These are phyloP conservation scores for Knipowitschia caucasica DNA, from an alignment of 2,797 vertebrate genomes.

Conservation along the genomic window DNA sequence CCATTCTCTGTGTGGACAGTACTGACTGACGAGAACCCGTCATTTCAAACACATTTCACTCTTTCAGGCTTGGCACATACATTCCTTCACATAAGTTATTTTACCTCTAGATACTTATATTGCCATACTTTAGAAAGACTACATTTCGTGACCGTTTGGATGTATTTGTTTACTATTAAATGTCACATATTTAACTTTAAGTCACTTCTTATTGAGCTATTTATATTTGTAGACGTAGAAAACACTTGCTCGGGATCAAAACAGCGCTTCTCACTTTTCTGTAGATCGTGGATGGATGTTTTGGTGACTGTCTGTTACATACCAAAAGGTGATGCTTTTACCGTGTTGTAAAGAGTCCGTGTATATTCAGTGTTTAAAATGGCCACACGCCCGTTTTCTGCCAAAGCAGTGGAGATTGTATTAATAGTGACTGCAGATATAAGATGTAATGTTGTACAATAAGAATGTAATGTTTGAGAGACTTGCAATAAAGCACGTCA, in stretches of 20 bases:
- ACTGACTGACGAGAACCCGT: neutral
- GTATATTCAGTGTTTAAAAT: conserved; percentile 23
- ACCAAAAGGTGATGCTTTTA: conserved; percentile 16
- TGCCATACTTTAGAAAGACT: conserved; percentile 19
- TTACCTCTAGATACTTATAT: conserved; percentile 23
- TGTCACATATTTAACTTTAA: conserved; percentile 47
- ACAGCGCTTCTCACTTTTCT: neutral
- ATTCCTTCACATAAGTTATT: neutral
- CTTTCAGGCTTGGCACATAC: neutral
- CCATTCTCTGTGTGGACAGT: neutral
- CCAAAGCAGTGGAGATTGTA: conserved; percentile 23
- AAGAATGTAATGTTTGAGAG: conserved; percentile 43
- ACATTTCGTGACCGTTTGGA: conserved; percentile 48
- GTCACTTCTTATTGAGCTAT: conserved; percentile 32
- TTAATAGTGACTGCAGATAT: conserved; percentile 10
- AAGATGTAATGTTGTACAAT: conserved; percentile 17
- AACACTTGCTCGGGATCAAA: conserved; percentile 32
- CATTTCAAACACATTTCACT: neutral
- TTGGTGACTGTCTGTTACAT: conserved; percentile 38
- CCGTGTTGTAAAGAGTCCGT: conserved; percentile 23
- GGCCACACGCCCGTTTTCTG: conserved; percentile 30
- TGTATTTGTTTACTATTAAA: conserved; percentile 43
- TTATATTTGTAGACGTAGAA: conserved; percentile 42
- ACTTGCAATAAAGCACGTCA: conserved; percentile 57
- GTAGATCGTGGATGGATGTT: conserved; percentile 12